A percentile compares a stretch with the other conserved stretches of the same genome.
Evolutionary conservation across 2,888 invertebrate species (phyloP).

Genomic region (Oscheius sp.): DNA sequence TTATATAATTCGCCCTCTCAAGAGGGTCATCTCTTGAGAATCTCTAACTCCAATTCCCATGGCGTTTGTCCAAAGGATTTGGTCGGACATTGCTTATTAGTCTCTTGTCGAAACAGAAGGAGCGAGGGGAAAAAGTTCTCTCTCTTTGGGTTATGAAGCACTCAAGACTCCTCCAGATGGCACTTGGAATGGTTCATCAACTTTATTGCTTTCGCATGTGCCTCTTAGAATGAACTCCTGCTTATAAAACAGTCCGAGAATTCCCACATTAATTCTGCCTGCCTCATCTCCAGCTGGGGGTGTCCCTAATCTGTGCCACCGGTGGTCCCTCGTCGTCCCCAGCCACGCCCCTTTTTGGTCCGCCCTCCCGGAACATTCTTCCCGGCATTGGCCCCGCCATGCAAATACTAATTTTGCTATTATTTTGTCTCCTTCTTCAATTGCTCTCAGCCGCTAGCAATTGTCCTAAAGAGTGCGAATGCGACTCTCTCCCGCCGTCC

Average conservation of each 20-base stretch:
- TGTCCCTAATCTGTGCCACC: conserved; percentile 31
- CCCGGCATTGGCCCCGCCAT: not conserved
- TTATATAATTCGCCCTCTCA: no score
- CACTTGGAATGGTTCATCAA: no score
- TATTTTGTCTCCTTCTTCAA: conserved; percentile 16
- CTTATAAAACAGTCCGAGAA: no score
- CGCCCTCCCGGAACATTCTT: conserved; percentile 2
- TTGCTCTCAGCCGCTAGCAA: not conserved
- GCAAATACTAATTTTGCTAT: conserved; percentile 16
- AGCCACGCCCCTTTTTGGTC: not conserved
- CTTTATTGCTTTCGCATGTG: no score
- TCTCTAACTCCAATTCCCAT: not conserved
- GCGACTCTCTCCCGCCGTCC: conserved; percentile 43
- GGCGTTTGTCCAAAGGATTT: conserved; percentile 4
- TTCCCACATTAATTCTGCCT: conserved; percentile 10
- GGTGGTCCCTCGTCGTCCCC: conserved; percentile 5
- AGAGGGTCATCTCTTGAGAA: not conserved
- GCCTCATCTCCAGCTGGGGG: conserved; percentile 20
- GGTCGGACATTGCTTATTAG: no score
- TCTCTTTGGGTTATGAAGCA: no score
- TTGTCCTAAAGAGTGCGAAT: conserved; percentile 63
- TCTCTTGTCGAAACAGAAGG: no score
- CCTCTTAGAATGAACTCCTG: no score
- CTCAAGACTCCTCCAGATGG: no score
- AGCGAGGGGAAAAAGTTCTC: no score